These are phyloP conservation scores for Micromussa lordhowensis DNA, from an alignment of 92 coral and sea anemone species.

Conservation along the genomic window DNA sequence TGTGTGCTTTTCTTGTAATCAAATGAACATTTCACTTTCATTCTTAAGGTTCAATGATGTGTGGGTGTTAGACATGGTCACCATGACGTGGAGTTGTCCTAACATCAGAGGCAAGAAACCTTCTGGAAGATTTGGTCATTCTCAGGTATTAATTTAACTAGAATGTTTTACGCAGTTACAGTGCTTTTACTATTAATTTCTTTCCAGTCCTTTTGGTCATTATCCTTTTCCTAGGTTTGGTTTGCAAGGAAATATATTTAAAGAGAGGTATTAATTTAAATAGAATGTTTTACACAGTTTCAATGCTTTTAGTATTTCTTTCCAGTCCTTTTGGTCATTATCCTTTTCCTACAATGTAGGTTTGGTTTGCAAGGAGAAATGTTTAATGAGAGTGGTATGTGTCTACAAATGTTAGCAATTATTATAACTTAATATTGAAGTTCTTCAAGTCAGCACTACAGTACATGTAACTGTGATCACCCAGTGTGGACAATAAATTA, in stretches of 20 bases:
- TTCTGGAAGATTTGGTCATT: slow-evolving; percentile 92
- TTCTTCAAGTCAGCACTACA: too few relatives aligned
- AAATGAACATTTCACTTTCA: background rate
- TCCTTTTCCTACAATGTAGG: too few relatives aligned
- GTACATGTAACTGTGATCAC: too few relatives aligned
- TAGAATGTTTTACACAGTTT: background rate
- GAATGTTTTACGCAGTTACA: background rate
- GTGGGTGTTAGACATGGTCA: slow-evolving; percentile 80
- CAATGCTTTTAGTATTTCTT: background rate
- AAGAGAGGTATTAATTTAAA: slow-evolving; percentile 9
- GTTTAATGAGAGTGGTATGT: too few relatives aligned
- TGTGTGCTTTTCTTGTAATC: background rate
- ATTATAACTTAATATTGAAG: too few relatives aligned
- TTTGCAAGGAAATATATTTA: too few relatives aligned
- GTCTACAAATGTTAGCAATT: too few relatives aligned
- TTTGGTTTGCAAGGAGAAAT: too few relatives aligned
- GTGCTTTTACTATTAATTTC: background rate
- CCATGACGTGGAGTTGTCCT: slow-evolving; percentile 75
- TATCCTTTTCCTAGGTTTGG: too few relatives aligned
- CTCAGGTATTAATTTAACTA: slow-evolving; percentile 75
- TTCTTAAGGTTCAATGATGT: slow-evolving; percentile 91
- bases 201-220: background rate
- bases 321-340: background rate
- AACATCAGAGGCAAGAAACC: slow-evolving; percentile 83
- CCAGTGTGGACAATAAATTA: too few relatives aligned